Evolutionary conservation across 1,140 invertebrate genomes (phyloP).

Genomic region (Maconellicoccus hirsutus): DNA sequence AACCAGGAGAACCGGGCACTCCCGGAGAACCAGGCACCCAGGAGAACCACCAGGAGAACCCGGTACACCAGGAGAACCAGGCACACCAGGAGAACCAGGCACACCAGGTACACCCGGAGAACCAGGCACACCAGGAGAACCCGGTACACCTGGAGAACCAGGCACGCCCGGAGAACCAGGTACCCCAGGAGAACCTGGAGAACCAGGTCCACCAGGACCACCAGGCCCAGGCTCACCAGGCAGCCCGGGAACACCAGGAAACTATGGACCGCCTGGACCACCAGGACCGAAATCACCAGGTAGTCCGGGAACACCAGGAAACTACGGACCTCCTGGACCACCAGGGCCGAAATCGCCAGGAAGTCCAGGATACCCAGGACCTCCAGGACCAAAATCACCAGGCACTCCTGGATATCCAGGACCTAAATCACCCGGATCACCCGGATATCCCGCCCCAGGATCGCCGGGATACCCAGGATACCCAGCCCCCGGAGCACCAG

Average conservation of each 20-base stretch:
- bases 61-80: conserved; percentile 27
- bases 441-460: conserved; percentile 23
- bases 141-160: conserved; percentile 21
- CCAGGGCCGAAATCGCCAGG: conserved; percentile 29
- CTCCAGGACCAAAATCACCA: conserved; percentile 27
- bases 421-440: conserved; percentile 24
- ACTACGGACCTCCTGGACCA: conserved; percentile 16
- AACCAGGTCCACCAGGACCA: conserved; percentile 26
- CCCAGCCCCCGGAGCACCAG: conserved; percentile 30
- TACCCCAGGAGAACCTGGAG: conserved; percentile 26
- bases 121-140: conserved; percentile 28
- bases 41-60: conserved; percentile 29
- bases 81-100: conserved; percentile 27
- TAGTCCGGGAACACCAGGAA: conserved; percentile 27
- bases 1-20: conserved; percentile 25
- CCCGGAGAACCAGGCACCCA: conserved; percentile 29
- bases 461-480: conserved; percentile 26
- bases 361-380: conserved; percentile 31
- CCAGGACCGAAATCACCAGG: conserved; percentile 25
- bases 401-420: conserved; percentile 11
- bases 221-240: conserved; percentile 32
- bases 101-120: conserved; percentile 10
- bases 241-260: conserved; percentile 12
- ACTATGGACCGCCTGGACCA: conserved; percentile 27
- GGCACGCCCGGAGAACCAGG: conserved; percentile 21